Evolutionary conservation across 2,113 vertebrate species (phyloP).

Genomic region (Struthio camelus): DNA sequence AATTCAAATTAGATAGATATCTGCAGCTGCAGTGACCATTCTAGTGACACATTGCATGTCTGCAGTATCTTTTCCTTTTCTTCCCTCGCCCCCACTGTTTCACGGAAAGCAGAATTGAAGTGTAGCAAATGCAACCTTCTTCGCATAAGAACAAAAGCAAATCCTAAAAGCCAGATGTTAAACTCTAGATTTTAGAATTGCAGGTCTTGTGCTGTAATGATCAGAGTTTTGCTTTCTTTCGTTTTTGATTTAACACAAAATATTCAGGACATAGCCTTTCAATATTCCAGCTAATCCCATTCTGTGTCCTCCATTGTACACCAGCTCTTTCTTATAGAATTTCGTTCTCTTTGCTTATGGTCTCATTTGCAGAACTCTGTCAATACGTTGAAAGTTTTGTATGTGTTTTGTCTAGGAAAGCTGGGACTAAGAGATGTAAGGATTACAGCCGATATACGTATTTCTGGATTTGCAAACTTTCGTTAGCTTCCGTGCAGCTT

Average conservation of each 20-base stretch:
- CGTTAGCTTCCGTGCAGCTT: neutral
- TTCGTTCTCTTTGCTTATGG: neutral
- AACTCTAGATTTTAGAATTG: constrained; percentile 18
- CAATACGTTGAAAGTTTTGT: neutral
- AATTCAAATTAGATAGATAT: neutral
- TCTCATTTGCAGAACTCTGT: neutral
- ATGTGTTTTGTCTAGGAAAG: neutral
- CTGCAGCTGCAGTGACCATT: neutral
- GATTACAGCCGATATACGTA: neutral
- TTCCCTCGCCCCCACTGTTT: neutral
- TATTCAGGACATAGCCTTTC: neutral
- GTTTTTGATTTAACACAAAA: neutral
- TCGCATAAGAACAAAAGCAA: neutral
- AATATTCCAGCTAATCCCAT: neutral
- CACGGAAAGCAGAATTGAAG: neutral
- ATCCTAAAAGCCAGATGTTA: neutral
- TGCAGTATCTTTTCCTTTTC: neutral
- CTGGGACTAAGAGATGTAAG: neutral
- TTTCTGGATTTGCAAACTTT: neutral
- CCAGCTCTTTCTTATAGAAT: neutral
- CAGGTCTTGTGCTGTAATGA: neutral
- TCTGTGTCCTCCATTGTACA: neutral
- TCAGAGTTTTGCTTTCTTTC: neutral
- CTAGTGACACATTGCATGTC: neutral
- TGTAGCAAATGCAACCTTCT: neutral